phyloP scores from a whole-genome alignment of 2,113 vertebrate species.

The Notiomystis cincta region DNA sequence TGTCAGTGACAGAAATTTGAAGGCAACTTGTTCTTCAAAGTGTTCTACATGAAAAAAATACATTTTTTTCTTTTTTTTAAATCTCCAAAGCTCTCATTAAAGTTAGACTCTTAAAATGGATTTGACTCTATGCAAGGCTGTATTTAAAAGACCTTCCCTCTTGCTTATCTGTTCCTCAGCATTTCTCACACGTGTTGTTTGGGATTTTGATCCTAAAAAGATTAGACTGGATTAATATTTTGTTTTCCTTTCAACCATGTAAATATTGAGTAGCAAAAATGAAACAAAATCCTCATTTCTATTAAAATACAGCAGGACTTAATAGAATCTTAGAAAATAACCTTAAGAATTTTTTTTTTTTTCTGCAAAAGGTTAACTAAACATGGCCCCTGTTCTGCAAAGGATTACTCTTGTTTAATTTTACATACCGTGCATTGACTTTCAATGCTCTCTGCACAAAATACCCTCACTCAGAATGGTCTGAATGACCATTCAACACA shows the following conservation, averaged over 20 bases:
- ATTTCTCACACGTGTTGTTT: constrained; percentile 20
- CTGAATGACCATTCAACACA: background rate
- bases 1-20: constrained; percentile 45
- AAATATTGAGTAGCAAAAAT: constrained; percentile 46
- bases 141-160: background rate
- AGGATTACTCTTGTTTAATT: constrained; percentile 55
- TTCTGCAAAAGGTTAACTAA: constrained; percentile 39
- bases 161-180: constrained; percentile 12
- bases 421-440: background rate
- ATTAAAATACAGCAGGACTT: constrained; percentile 38
- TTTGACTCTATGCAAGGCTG: background rate
- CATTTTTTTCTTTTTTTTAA: background rate
- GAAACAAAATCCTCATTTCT: constrained; percentile 38
- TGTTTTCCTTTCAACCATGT: constrained; percentile 51
- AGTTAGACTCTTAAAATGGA: background rate
- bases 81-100: constrained; percentile 5
- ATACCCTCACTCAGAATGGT: background rate
- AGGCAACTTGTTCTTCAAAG: constrained; percentile 32
- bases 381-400: constrained; percentile 39
- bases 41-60: background rate
- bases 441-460: background rate
- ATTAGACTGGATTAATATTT: constrained; percentile 56
- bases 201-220: constrained; percentile 39
- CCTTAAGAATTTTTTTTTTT: background rate
- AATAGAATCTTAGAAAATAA: constrained; percentile 43